Percentiles rank a stretch among this genome's conserved stretches.
Evolutionary conservation across 2,113 vertebrate species (phyloP).

Genomic region (Hippocampus guttulatus): DNA sequence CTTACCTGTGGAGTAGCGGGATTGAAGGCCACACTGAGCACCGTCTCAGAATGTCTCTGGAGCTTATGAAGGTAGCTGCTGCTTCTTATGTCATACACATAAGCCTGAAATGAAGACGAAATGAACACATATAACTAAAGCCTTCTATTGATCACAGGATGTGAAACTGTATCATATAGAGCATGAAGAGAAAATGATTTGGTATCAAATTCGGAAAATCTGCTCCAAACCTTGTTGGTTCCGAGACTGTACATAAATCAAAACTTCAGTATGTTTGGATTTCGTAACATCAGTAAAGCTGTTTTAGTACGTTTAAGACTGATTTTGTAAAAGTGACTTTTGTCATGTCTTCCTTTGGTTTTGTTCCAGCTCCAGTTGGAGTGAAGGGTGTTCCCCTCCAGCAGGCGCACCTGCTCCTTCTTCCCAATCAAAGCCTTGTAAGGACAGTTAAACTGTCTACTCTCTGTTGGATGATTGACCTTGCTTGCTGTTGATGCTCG

Average conservation of each 20-base stretch:
- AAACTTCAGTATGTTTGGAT: neutral
- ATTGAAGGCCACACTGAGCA: slow-evolving; percentile 78
- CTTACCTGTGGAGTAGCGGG: slow-evolving; percentile 79
- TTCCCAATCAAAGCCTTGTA: too few species aligned
- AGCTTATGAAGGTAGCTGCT: slow-evolving; percentile 78
- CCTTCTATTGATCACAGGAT: neutral
- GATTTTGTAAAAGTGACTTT: neutral
- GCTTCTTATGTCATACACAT: slow-evolving; percentile 78
- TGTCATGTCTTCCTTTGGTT: too few species aligned
- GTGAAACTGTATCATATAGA: too few species aligned
- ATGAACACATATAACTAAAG: slow-evolving; percentile 12
- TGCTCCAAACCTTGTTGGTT: neutral
- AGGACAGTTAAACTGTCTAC: too few species aligned
- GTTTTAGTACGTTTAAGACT: neutral
- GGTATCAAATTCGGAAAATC: neutral
- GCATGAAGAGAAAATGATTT: neutral
- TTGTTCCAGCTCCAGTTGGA: too few species aligned
- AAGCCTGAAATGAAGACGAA: slow-evolving; percentile 71
- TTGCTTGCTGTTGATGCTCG: too few species aligned
- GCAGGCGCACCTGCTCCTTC: too few species aligned
- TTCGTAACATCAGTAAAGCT: neutral
- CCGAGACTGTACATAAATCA: neutral
- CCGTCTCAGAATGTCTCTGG: slow-evolving; percentile 73
- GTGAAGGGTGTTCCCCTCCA: too few species aligned
- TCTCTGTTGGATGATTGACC: too few species aligned